phyloP scores from a whole-genome alignment of 2,797 vertebrate genomes.

The Pristis pectinata region DNA sequence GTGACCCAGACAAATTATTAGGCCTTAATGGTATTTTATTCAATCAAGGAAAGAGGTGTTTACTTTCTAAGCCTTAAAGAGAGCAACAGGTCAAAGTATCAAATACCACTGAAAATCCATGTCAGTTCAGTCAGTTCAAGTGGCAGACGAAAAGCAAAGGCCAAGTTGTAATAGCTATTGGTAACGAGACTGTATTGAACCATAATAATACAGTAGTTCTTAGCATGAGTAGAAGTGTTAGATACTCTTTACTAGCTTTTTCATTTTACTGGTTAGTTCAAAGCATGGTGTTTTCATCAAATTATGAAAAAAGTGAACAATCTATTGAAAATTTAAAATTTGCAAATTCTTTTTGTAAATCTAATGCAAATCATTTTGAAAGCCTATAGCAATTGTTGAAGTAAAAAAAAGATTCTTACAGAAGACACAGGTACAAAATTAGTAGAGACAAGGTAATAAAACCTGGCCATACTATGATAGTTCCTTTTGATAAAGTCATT shows the following conservation, averaged over 20 bases:
- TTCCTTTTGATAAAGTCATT: not conserved
- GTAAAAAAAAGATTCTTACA: not conserved
- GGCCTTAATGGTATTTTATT: conserved; percentile 43
- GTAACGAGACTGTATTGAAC: conserved; percentile 18
- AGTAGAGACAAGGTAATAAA: not conserved
- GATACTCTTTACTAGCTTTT: not conserved
- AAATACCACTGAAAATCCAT: conserved; percentile 17
- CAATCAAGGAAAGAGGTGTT: conserved; percentile 39
- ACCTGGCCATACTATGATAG: not conserved
- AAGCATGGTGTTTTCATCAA: not conserved
- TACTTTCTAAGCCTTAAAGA: conserved; percentile 43
- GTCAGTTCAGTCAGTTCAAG: conserved; percentile 37
- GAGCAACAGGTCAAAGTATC: conserved; percentile 42
- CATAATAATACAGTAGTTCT: conserved; percentile 3
- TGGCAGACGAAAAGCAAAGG: conserved; percentile 34
- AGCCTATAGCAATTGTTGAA: not conserved
- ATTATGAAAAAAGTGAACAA: not conserved
- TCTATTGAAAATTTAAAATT: not conserved
- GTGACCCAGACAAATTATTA: conserved; percentile 43
- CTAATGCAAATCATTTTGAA: not conserved
- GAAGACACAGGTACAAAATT: not conserved
- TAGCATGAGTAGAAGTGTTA: conserved; percentile 11
- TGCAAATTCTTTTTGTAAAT: not conserved
- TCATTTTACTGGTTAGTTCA: not conserved
- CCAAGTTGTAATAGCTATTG: conserved; percentile 32